phyloP scores from a whole-genome alignment of 2,888 invertebrate species.

The Meiosimyza platycephala region DNA sequence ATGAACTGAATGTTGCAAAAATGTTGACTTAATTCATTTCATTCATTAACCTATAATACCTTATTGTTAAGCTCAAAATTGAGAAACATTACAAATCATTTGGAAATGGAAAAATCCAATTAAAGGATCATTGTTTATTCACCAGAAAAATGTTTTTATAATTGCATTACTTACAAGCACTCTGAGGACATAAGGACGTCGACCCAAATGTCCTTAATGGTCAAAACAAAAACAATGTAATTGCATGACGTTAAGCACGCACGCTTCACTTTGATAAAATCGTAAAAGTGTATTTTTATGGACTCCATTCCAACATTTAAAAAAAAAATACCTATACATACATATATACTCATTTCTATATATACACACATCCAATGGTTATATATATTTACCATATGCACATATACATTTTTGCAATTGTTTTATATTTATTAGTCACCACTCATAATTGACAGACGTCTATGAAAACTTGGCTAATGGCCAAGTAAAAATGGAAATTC shows the following conservation, averaged over 20 bases:
- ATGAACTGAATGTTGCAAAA: too few relatives aligned
- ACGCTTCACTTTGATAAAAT: background rate
- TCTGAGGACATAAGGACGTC: conserved; percentile 6
- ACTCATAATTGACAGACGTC: background rate
- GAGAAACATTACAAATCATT: background rate
- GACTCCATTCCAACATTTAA: too few relatives aligned
- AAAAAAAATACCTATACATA: too few relatives aligned
- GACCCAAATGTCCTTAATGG: conserved; percentile 13
- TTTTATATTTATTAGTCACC: too few relatives aligned
- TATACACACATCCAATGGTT: too few relatives aligned
- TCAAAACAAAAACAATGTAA: conserved; percentile 1
- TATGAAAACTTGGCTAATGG: conserved; percentile 10
- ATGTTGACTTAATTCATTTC: too few relatives aligned
- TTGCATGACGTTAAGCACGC: conserved; percentile 11
- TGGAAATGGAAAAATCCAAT: conserved; percentile 1
- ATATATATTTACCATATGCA: too few relatives aligned
- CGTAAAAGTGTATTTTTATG: background rate
- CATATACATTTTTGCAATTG: too few relatives aligned
- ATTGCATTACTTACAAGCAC: conserved; percentile 1
- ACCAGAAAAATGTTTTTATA: conserved; percentile 18
- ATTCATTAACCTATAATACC: too few relatives aligned
- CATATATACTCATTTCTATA: too few relatives aligned
- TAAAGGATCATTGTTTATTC: conserved; percentile 12
- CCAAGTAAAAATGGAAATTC: background rate
- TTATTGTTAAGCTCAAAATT: background rate